These are phyloP conservation scores for Trichonephila clavipes DNA, from an alignment of 1,140 invertebrate genomes.

Conservation along the genomic window DNA sequence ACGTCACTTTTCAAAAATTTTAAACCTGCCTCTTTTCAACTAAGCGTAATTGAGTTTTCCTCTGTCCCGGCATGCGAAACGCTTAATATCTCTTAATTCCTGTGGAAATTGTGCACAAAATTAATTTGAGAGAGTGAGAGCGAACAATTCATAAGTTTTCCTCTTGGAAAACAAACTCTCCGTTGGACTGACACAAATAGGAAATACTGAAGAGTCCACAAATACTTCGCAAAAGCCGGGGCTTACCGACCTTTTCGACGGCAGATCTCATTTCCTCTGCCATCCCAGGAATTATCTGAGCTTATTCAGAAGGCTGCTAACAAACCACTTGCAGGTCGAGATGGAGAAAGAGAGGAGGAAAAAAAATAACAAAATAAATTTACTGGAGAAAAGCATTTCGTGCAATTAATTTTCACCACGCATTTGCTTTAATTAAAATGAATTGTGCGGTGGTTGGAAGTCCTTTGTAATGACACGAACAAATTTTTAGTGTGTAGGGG, in stretches of 20 bases:
- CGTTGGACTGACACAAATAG: not conserved
- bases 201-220: not conserved
- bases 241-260: not conserved
- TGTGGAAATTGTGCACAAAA: not conserved
- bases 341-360: not conserved
- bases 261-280: not conserved
- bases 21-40: not conserved
- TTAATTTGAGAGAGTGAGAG: not conserved
- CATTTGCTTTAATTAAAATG: conserved; percentile 21
- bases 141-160: conserved; percentile 8
- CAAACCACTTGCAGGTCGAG: conserved; percentile 15
- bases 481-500: not conserved
- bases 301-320: not conserved
- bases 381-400: not conserved
- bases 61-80: not conserved
- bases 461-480: not conserved
- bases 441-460: conserved; percentile 5
- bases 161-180: not conserved
- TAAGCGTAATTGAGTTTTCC: not conserved
- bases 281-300: conserved; percentile 1
- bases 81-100: conserved; percentile 3
- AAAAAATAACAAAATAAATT: conserved; percentile 4
- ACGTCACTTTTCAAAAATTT: not conserved
- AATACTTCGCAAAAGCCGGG: not conserved
- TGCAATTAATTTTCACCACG: conserved; percentile 26